Evolutionary conservation across 2,888 invertebrate species (phyloP).

Genomic region (Orthosia gothica): DNA sequence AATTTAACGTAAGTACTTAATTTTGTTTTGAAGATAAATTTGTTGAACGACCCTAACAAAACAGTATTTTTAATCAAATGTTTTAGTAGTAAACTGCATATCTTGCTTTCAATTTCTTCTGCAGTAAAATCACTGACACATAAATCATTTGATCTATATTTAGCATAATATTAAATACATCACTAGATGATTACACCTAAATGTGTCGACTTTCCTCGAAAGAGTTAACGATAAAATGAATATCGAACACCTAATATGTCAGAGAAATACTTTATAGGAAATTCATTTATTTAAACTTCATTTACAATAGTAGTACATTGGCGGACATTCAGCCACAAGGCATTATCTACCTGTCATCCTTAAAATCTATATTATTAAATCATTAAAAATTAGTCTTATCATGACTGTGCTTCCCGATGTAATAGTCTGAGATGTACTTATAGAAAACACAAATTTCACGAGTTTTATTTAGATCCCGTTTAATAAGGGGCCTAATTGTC

Average conservation of each 20-base stretch:
- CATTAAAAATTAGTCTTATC: too few species aligned
- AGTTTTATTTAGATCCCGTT: too few species aligned
- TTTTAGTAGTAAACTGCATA: not conserved
- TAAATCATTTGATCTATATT: conserved; percentile 54
- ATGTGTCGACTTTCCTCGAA: not conserved
- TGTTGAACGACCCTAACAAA: not conserved
- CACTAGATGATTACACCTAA: conserved; percentile 36
- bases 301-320: too few species aligned
- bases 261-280: not conserved
- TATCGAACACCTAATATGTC: not conserved
- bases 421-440: too few species aligned
- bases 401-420: too few species aligned
- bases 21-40: not conserved
- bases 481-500: too few species aligned
- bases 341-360: too few species aligned
- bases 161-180: conserved; percentile 64
- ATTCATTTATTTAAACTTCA: too few species aligned
- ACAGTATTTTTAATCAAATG: not conserved
- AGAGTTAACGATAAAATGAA: conserved; percentile 17
- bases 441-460: too few species aligned
- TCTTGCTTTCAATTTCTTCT: not conserved
- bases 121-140: conserved; percentile 27
- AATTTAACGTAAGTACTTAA: not conserved
- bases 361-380: too few species aligned
- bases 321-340: too few species aligned